Conservation (phyloP, 2,888 invertebrate species). For the Tanytarsus gracilentus region DNA sequence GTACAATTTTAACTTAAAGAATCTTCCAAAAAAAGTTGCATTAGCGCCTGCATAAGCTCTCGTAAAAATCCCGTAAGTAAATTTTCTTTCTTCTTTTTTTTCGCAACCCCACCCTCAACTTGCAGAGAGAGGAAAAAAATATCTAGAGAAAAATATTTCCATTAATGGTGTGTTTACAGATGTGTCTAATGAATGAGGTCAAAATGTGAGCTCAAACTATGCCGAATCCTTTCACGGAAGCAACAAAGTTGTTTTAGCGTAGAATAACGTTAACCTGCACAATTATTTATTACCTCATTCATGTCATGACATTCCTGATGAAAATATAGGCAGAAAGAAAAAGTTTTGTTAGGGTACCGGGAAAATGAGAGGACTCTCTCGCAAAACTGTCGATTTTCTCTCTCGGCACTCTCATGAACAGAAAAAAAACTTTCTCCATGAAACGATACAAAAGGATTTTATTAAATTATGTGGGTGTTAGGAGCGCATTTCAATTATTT, state of each 20-base stretch:
- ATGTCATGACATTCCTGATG: conserved; percentile 1
- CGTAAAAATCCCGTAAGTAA: not conserved
- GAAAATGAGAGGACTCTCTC: conserved; percentile 19
- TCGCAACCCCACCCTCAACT: conserved; percentile 27
- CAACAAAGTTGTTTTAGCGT: too few relatives aligned
- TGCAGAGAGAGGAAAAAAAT: not conserved
- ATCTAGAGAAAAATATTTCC: conserved; percentile 9
- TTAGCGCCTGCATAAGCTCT: not conserved
- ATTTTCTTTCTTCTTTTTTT: not conserved
- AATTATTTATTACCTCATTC: conserved; percentile 18
- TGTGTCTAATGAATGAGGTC: conserved; percentile 1
- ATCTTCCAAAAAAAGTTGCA: too few relatives aligned
- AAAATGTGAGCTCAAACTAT: not conserved
- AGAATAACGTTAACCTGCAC: not conserved
- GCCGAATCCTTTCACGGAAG: not conserved
- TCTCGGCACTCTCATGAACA: not conserved
- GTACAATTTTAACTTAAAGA: too few relatives aligned
- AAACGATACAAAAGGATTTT: conserved; percentile 4
- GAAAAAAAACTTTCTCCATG: not conserved
- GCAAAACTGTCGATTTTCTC: not conserved
- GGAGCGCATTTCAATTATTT: too few relatives aligned
- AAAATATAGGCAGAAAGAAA: too few relatives aligned
- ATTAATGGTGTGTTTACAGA: not conserved
- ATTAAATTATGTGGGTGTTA: too few relatives aligned
- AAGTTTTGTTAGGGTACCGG: too few relatives aligned